Base-by-base conservation (phyloP, 2,888 invertebrate genomes). In the Argyresthia goedartella region DNA sequence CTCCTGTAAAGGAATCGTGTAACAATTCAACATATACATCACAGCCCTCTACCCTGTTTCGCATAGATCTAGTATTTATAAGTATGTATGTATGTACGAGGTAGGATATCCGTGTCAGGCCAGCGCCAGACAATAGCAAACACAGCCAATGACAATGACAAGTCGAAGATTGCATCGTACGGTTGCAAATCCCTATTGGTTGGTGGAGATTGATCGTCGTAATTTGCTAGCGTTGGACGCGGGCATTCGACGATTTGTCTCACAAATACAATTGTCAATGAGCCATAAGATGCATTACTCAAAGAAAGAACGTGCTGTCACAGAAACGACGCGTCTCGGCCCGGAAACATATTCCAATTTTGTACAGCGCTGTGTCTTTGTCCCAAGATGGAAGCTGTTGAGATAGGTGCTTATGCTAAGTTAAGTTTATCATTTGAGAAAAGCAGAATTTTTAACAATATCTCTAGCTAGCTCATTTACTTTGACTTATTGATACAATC, bases 81-180 rank as follows among this genome's bases (percentile, higher is more conserved):
- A 25, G 25, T 25, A 25, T 25, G 25, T 25, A 25, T 25, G 25
- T 25, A 2, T 6, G 25, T 25, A 25, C 25, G 25, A 25, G 25
- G 25, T 25, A 25, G 25, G 25, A 25, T 25, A 6, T 25, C 25
- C 25, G 44, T 15, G 13, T 13, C 44, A 13, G 44, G 41, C 41
- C 41, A 14, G 33, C 16, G n/a, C 11, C 49, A 13, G 39, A 50
- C 48, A 51, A 25, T 25, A 25, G 13, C 39, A 33, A 44, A 49
- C 49, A 52, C 16, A 49, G 59, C 61, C 60, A 65, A 58, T 73
- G 75, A 79, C 81, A 77, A 70, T 76, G 81, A 81, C 76, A 78
- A 81, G 78, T 79, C 61, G 77, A 78, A 81, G 81, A 81, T 80
- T 81, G 79, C 75, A 74, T 64, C 65, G 63, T 57, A 67, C 69